Percentiles rank a stretch among this genome's conserved stretches.
Evolutionary conservation across 2,888 invertebrate genomes (phyloP).

Genomic region (Dusona sp.): DNA sequence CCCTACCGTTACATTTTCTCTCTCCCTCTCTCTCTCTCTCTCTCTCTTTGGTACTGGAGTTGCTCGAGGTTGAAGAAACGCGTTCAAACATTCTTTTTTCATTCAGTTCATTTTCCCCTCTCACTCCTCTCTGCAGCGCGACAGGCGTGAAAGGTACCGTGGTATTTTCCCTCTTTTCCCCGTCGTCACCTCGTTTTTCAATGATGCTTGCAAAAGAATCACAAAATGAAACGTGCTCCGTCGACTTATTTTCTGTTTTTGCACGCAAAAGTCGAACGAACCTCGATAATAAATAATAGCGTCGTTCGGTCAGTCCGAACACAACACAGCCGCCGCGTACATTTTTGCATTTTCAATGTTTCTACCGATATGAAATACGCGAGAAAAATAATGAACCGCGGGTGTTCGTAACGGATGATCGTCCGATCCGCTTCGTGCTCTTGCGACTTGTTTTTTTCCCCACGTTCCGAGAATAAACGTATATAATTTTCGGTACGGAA

Average conservation of each 20-base stretch:
- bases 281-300: not conserved
- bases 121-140: not conserved
- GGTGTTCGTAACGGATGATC: conserved; percentile 13
- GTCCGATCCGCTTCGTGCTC: not conserved
- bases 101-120: not conserved
- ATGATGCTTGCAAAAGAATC: not conserved
- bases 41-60: not conserved
- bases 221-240: not conserved
- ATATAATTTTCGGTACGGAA: conserved; percentile 11
- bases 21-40: not conserved
- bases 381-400: conserved; percentile 18
- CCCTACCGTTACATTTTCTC: conserved; percentile 11
- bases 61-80: conserved; percentile 2
- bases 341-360: conserved; percentile 9
- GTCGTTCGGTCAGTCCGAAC: not conserved
- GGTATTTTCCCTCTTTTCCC: not conserved
- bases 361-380: not conserved
- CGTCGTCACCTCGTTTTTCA: not conserved
- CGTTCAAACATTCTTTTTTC: conserved; percentile 15
- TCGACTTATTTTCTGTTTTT: not conserved
- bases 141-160: conserved; percentile 12
- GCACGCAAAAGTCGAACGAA: not conserved
- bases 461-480: not conserved
- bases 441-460: not conserved
- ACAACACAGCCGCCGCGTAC: not conserved